Base-by-base conservation (phyloP, 1,140 invertebrate genomes). In the Anoplophora glabripennis region DNA sequence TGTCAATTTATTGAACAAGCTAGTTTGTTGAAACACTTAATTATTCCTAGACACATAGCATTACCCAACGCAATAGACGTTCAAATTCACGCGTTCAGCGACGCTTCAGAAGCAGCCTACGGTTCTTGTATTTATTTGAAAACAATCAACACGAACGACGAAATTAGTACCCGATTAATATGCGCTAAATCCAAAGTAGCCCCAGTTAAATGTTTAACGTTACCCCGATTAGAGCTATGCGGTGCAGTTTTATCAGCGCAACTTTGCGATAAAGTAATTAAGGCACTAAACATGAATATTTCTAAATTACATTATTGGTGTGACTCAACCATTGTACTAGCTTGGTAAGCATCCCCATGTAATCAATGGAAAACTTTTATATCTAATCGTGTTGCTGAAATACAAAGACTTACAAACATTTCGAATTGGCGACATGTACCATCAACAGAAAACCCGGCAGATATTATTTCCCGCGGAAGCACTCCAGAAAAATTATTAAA, bases 361-460 rank as follows among this genome's bases (percentile, higher is more conserved):
- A 59, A 52, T 49, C 21, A 48, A 14, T 70, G 72, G 53, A 69
- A 68, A 47, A 68, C 69, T 0, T 79, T 77, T 52, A 70, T 74
- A 0, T 68, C 68, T 0, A 79, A 79, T 71, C 51, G 76, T 12
- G 73, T 78, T 0, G 28, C 68, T 0, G 53, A 71, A 58, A 77
- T 79, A 33, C 65, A 70, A 46, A 53, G 51, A 14, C 53, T 62
- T 11, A 58, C 68, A n/a, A 37, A 53, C 12, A 18, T 36, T 1
- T 40, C 47, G 4, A 48, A 75, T 18, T 82, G 78, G 80, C n/a
- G 41, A 15, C 75, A 81, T 61, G 71, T 80, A 0, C 40, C 53
- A 7, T 67, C 2, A 76, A 70, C 1, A 68, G 55, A 70, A 8
- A 77, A 76, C 57, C 72, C 75, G 12, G 75, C 72, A 7, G 73